Evolutionary conservation across 1,140 invertebrate species (phyloP), one percentile per base, ranked within the genome.

Genomic region (Leptonema lineaticorne): DNA sequence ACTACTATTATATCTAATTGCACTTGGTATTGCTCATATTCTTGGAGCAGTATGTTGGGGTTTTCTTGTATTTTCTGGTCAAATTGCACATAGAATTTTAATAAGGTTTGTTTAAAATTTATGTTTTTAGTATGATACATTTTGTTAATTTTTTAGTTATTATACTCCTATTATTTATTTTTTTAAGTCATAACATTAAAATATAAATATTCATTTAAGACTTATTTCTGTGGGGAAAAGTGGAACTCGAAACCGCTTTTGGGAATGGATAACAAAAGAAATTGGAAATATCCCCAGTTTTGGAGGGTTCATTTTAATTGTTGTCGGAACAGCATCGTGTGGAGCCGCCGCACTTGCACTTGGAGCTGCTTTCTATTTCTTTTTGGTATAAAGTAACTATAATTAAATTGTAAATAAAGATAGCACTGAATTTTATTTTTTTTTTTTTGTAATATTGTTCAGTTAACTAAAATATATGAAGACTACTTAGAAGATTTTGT

Each of bases 401-500:
- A n/a, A n/a, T n/a, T n/a, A n/a, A n/a, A n/a, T 5, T 5, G 30
- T 33, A 33, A 33, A 33, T 33, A 6, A 11, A 33, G 30, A 11
- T 5, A 33, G 5, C 5, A 11, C 5, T 33, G 30, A 6, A 33
- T 33, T 33, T 33, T 6, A 5, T 6, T 33, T 33, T 33, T 33
- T 33, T 33, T 6, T 33, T 6, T 33, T 33, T 6, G 30, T 33
- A 4, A 14, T 41, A 4, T 41, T 4, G 77, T 4, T 33, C 78
- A 88, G 84, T 73, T 91, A 3, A 88, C 87, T 2, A 88, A 86
- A 80, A 86, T 90, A 78, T 90, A 89, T 37, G 89, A 91, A 76
- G 88, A 91, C 75, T 90, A 88, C 74, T 75, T 91, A 14, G 89
- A 91, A 78, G 85, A 89, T 75, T 83, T 87, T 33, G 76, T 86